Percentiles rank a stretch among this genome's conserved stretches.
Evolutionary conservation across 2,113 vertebrate genomes (phyloP).

Genomic region (Chauna torquata): DNA sequence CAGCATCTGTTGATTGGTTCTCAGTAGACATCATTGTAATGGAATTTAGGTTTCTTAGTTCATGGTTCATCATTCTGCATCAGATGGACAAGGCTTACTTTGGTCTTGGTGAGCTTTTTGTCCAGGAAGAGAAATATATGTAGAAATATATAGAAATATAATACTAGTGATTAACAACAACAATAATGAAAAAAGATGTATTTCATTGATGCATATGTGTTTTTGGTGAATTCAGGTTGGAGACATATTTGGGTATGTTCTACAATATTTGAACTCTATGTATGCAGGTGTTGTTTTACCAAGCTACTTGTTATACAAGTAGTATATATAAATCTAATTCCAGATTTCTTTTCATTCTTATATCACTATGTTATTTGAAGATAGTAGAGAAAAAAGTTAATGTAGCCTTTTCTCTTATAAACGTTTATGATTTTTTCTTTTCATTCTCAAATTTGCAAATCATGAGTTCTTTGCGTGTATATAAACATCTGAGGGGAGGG

Average conservation of each 20-base stretch:
- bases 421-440: not conserved
- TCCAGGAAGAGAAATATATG: not conserved
- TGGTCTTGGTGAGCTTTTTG: not conserved
- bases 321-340: not conserved
- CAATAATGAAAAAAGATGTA: not conserved
- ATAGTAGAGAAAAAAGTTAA: not conserved
- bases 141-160: not conserved
- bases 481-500: no score
- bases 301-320: not conserved
- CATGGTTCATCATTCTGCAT: not conserved
- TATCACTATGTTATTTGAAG: not conserved
- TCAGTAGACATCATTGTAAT: not conserved
- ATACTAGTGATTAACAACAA: not conserved
- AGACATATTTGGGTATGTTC: not conserved
- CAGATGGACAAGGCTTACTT: not conserved
- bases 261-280: not conserved
- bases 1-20: not conserved
- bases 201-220: not conserved
- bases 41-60: not conserved
- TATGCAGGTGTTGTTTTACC: not conserved
- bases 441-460: not conserved
- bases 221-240: not conserved
- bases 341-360: not conserved
- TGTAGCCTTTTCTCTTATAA: not conserved
- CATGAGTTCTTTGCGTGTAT: not conserved